phyloP scores from a whole-genome alignment of 2,113 vertebrate species.

The Deroptyus accipitrinus region DNA sequence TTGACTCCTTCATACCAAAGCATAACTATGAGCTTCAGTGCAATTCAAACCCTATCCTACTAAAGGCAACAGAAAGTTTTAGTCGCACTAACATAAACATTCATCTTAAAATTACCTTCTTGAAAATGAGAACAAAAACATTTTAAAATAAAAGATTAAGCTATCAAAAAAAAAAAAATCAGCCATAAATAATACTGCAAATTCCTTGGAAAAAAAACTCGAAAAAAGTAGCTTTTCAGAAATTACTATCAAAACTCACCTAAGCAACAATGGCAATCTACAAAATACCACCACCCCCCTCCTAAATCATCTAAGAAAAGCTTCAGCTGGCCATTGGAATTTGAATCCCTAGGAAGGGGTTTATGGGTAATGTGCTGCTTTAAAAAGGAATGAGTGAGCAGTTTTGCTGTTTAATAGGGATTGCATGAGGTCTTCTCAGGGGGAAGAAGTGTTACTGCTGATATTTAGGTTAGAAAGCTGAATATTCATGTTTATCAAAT shows the following conservation, averaged over 20 bases:
- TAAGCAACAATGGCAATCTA: background rate
- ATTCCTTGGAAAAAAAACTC: background rate
- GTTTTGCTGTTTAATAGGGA: background rate
- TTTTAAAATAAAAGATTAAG: background rate
- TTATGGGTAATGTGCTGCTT: background rate
- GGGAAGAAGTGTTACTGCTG: background rate
- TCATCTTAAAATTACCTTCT: background rate
- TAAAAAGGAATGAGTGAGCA: background rate
- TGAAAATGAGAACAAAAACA: background rate
- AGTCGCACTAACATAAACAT: fast-evolving
- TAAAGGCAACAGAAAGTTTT: background rate
- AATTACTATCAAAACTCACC: fast-evolving
- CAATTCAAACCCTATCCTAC: background rate
- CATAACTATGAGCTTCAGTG: background rate
- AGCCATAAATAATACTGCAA: background rate
- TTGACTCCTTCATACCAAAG: background rate
- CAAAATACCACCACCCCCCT: background rate
- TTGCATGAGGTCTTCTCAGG: background rate
- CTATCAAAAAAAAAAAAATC: background rate
- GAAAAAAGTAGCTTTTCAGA: background rate
- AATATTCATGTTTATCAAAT: background rate
- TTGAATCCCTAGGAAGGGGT: background rate
- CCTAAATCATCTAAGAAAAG: background rate
- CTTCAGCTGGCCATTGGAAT: background rate
- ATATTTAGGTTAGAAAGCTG: background rate